Conservation (phyloP, 1,140 invertebrate genomes). For the Hylyphantes graminicola region DNA sequence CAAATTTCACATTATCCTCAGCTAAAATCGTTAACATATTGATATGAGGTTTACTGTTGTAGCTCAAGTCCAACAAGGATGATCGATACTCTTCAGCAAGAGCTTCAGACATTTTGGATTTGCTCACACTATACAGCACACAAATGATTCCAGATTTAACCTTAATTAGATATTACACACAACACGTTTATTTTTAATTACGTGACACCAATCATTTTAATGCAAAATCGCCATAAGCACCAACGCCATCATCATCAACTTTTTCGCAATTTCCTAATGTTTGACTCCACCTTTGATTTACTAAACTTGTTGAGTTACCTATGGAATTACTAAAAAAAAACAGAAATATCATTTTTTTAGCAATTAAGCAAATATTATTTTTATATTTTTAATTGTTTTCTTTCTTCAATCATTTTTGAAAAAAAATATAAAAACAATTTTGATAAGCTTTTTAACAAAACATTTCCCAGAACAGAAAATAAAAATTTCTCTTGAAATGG, state of each 20-base stretch:
- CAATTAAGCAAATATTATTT: too few relatives aligned
- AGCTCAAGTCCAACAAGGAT: conserved; percentile 85
- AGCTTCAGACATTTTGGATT: conserved; percentile 63
- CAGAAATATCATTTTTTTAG: too few relatives aligned
- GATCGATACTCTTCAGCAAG: conserved; percentile 84
- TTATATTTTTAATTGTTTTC: too few relatives aligned
- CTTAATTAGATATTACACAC: not conserved
- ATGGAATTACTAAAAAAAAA: too few relatives aligned
- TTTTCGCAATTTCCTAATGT: not conserved
- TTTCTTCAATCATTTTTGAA: too few relatives aligned
- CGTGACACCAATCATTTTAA: conserved; percentile 14
- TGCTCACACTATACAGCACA: not conserved
- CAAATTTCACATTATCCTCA: conserved; percentile 90
- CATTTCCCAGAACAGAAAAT: not conserved
- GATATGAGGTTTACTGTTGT: conserved; percentile 96
- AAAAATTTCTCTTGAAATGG: not conserved
- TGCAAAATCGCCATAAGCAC: not conserved
- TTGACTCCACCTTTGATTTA: too few relatives aligned
- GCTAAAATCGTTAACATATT: conserved; percentile 97
- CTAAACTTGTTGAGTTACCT: too few relatives aligned
- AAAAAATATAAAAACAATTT: too few relatives aligned
- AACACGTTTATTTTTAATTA: not conserved
- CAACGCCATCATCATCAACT: not conserved
- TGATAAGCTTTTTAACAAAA: too few relatives aligned
- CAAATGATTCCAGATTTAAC: not conserved